phyloP scores from a whole-genome alignment of 2,888 invertebrate species.

The Zhuqinia jingwanae region DNA sequence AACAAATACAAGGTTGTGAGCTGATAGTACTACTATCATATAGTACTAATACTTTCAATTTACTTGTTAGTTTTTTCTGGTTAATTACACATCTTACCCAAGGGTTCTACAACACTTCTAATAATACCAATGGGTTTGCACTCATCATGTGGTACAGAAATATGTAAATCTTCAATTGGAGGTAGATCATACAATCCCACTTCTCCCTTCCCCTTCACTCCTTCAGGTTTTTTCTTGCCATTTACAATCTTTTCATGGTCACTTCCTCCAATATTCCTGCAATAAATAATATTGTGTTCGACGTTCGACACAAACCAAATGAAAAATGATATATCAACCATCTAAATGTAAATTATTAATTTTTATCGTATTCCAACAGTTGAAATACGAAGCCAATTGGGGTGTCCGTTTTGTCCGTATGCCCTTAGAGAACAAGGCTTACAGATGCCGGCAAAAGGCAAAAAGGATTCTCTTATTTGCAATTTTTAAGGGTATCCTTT shows the following conservation, averaged over 20 bases:
- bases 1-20: no score
- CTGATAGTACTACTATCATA: no score
- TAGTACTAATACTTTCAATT: no score
- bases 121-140: slow-evolving; percentile 89
- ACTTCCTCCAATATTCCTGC: background rate
- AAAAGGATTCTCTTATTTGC: no score
- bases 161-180: slow-evolving; percentile 90
- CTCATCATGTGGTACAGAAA: slow-evolving; percentile 88
- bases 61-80: background rate
- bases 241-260: background rate
- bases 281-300: slow-evolving; percentile 15
- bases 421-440: no score
- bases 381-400: no score
- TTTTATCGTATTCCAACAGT: no score
- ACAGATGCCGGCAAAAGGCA: no score
- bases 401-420: no score
- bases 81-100: slow-evolving; percentile 83
- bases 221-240: slow-evolving; percentile 32
- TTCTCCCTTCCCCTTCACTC: slow-evolving; percentile 83
- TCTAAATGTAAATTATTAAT: background rate
- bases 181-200: slow-evolving; percentile 87
- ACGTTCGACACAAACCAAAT: no score
- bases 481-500: no score
- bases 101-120: slow-evolving; percentile 86
- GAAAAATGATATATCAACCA: no score